Evolutionary conservation across 2,797 vertebrate species (phyloP).

Genomic region (Otolemur crassicaudatus): DNA sequence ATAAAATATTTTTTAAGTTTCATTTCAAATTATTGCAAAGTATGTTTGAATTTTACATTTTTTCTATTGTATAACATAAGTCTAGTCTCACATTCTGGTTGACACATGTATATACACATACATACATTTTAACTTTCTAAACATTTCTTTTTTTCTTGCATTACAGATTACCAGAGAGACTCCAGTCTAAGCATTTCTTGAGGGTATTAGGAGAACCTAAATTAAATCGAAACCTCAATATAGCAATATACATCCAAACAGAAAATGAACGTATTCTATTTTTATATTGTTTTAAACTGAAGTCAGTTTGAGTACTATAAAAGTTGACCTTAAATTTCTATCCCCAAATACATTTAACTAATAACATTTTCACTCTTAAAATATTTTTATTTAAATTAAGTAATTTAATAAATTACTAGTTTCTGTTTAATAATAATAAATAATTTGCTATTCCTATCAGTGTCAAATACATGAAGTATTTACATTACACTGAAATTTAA

Average conservation of each 20-base stretch:
- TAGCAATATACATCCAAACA: neutral
- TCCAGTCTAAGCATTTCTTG: neutral
- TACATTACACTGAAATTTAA: neutral
- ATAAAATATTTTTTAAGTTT: constrained; percentile 5
- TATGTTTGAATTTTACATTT: constrained; percentile 19
- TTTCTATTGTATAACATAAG: neutral
- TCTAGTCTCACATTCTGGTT: neutral
- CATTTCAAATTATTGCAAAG: neutral
- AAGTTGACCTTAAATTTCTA: neutral
- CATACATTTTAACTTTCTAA: neutral
- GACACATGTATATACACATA: neutral
- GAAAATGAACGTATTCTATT: neutral
- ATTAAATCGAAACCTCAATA: constrained; percentile 27
- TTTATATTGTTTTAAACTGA: neutral
- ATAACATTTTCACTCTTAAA: neutral
- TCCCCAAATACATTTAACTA: neutral
- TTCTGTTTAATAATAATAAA: neutral
- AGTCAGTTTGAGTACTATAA: neutral
- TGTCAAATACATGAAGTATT: neutral
- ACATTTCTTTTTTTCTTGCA: neutral
- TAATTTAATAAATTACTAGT: neutral
- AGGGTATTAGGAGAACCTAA: neutral
- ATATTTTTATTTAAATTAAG: constrained; percentile 6
- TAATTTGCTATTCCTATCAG: neutral
- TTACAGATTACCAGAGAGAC: neutral